phyloP scores from a whole-genome alignment of 2,113 vertebrate species.

The Tragelaphus scriptus region DNA sequence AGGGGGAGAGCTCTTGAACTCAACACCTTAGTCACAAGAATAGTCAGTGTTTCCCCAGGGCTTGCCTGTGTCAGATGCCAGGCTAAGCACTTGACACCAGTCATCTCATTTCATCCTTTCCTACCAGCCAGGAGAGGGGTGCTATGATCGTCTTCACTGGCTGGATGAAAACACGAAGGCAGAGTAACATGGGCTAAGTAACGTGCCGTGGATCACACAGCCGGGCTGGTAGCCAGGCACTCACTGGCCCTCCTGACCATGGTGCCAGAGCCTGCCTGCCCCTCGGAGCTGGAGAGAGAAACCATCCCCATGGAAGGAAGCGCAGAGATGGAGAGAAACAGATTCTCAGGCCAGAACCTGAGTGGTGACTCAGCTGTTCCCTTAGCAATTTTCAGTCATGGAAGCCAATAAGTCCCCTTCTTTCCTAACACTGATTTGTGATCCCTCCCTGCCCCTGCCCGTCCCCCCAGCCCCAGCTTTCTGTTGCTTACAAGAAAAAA shows the following conservation, averaged over 20 bases:
- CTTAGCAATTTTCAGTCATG: neutral
- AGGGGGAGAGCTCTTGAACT: neutral
- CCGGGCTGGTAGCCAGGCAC: constrained; percentile 23
- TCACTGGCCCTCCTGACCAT: neutral
- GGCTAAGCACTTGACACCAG: neutral
- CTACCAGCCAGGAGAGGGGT: neutral
- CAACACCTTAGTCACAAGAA: neutral
- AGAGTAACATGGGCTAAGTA: neutral
- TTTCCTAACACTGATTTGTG: neutral
- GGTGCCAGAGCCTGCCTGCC: neutral
- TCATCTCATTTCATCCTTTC: neutral
- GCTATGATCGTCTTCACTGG: neutral
- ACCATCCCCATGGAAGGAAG: neutral
- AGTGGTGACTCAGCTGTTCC: neutral
- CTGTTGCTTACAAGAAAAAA: constrained; percentile 17
- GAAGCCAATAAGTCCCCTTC: neutral
- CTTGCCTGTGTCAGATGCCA: neutral
- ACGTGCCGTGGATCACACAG: neutral
- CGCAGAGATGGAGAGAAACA: neutral
- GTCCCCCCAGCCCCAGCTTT: neutral
- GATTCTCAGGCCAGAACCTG: neutral
- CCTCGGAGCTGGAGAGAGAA: neutral
- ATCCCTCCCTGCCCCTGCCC: neutral
- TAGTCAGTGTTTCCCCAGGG: neutral
- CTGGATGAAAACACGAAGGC: neutral